A percentile compares a stretch with the other conserved stretches of the same genome.
phyloP scores from a whole-genome alignment of 2,888 invertebrate genomes.

The Epinotia nisella region DNA sequence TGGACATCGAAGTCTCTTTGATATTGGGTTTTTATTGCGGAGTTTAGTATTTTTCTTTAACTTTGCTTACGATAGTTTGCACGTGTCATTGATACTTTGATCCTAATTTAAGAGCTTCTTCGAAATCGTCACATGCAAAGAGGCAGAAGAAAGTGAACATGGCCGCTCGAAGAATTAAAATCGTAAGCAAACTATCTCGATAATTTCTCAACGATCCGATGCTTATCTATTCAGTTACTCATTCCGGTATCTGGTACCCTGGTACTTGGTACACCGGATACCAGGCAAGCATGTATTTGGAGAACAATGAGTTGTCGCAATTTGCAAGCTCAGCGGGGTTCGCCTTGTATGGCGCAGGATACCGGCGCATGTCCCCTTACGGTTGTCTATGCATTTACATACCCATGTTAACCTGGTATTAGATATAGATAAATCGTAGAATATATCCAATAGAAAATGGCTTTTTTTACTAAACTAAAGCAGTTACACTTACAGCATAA shows the following conservation, averaged over 20 bases:
- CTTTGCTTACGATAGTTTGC: slow-evolving; percentile 17
- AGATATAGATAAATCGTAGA: slow-evolving; percentile 36
- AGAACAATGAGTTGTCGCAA: slow-evolving; percentile 80
- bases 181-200: slow-evolving; percentile 29
- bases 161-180: slow-evolving; percentile 22
- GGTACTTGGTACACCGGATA: slow-evolving; percentile 45
- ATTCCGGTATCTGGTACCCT: slow-evolving; percentile 49
- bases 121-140: neutral
- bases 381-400: slow-evolving; percentile 41
- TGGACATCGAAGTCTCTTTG: slow-evolving; percentile 51
- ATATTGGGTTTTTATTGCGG: slow-evolving; percentile 44
- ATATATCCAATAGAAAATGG: neutral
- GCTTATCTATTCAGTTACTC: slow-evolving; percentile 49
- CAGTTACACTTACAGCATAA: too few species aligned
- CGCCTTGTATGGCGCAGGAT: slow-evolving; percentile 64
- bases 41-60: slow-evolving; percentile 14
- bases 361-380: slow-evolving; percentile 26
- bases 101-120: slow-evolving; percentile 11
- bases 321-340: slow-evolving; percentile 77
- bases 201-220: slow-evolving; percentile 43
- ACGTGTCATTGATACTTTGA: slow-evolving; percentile 23
- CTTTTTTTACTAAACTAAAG: too few species aligned
- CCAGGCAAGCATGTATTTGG: slow-evolving; percentile 59
- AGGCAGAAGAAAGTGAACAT: neutral
- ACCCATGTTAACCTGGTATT: slow-evolving; percentile 42